These are phyloP conservation scores for Ditula angustiorana DNA, from an alignment of 2,888 invertebrate species.

Conservation along the genomic window DNA sequence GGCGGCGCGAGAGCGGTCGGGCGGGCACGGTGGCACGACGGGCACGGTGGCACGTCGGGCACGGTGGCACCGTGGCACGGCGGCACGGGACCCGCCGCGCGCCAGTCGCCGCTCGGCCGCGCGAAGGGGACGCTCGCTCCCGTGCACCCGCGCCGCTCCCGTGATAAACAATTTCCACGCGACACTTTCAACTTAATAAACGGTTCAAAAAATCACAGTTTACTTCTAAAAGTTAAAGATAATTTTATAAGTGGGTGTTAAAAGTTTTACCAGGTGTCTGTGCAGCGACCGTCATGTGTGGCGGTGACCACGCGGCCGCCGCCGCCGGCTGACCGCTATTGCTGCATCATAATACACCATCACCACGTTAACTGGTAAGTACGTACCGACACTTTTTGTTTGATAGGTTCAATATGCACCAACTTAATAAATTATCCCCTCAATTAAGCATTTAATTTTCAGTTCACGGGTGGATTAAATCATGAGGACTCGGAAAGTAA, in stretches of 20 bases:
- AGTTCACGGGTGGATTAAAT: background rate
- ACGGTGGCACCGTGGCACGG: conserved; percentile 50
- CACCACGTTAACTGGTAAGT: conserved; percentile 73
- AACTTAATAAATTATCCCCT: background rate
- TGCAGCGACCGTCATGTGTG: conserved; percentile 58
- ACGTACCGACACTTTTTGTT: background rate
- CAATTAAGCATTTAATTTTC: conserved; percentile 1
- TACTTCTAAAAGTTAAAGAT: background rate
- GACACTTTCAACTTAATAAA: conserved; percentile 24
- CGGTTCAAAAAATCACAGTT: background rate
- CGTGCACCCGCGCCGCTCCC: conserved; percentile 6
- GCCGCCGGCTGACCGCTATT: conserved; percentile 67
- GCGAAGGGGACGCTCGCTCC: conserved; percentile 47
- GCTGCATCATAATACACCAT: conserved; percentile 49
- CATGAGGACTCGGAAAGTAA: conserved; percentile 1
- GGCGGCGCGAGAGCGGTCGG: conserved; percentile 55
- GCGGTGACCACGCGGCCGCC: conserved; percentile 61
- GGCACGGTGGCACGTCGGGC: conserved; percentile 8
- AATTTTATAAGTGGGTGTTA: conserved; percentile 24
- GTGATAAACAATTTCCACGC: conserved; percentile 13
- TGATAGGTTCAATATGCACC: background rate
- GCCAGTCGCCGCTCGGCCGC: conserved; percentile 46
- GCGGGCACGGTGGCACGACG: conserved; percentile 49
- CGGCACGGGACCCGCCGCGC: conserved; percentile 52
- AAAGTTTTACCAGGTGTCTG: conserved; percentile 13